A percentile compares a stretch with the other conserved stretches of the same genome.
Evolutionary conservation across 2,797 vertebrate species (phyloP).

Genomic region (Enteromius treurensis): DNA sequence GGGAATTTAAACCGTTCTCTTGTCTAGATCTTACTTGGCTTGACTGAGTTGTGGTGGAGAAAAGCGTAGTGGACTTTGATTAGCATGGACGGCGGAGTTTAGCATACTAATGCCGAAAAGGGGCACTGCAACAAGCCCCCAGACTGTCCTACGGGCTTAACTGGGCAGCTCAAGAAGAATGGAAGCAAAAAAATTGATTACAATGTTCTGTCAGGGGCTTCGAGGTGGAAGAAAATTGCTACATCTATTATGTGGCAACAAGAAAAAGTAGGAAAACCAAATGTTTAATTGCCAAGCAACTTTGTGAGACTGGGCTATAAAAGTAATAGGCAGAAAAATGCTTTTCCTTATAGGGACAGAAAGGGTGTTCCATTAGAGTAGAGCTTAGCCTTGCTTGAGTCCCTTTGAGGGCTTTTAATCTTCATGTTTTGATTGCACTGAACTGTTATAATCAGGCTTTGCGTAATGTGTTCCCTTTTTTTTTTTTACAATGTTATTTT

Average conservation of each 20-base stretch:
- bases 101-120: constrained; percentile 71
- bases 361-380: constrained; percentile 33
- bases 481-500: not conserved
- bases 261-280: constrained; percentile 62
- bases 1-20: constrained; percentile 22
- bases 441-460: constrained; percentile 22
- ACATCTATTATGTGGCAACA: constrained; percentile 73
- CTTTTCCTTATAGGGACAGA: constrained; percentile 21
- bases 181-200: constrained; percentile 67
- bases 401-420: constrained; percentile 27
- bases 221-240: constrained; percentile 69
- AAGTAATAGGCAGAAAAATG: constrained; percentile 48
- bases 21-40: constrained; percentile 25
- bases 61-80: constrained; percentile 54
- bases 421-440: constrained; percentile 19
- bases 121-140: constrained; percentile 65
- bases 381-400: not conserved
- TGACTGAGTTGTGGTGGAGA: constrained; percentile 23
- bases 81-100: constrained; percentile 64
- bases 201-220: constrained; percentile 68
- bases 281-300: constrained; percentile 50
- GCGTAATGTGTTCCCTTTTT: constrained; percentile 19
- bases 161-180: constrained; percentile 69
- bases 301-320: constrained; percentile 39
- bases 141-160: constrained; percentile 69